Evolutionary conservation across 2,888 invertebrate species (phyloP).

Genomic region (Galeruca laticollis): DNA sequence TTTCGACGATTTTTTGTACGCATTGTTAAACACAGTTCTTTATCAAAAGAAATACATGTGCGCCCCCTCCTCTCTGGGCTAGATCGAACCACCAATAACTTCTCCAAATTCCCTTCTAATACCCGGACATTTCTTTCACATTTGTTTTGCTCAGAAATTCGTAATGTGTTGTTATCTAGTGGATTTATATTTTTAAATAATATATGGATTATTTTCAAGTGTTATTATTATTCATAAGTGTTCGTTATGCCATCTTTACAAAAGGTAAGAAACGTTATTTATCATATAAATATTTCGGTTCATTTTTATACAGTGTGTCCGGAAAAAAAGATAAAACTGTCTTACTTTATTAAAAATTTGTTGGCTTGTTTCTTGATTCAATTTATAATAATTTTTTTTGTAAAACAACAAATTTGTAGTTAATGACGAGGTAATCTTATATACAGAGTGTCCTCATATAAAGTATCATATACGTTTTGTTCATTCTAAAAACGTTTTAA

Average conservation of each 20-base stretch:
- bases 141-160: conserved; percentile 25
- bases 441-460: no score
- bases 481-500: no score
- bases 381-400: no score
- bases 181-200: conserved; percentile 34
- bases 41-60: conserved; percentile 23
- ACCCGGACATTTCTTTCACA: background rate
- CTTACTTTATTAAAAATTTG: no score
- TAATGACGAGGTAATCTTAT: no score
- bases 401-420: no score
- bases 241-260: conserved; percentile 48
- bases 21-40: conserved; percentile 22
- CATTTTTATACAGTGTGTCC: background rate
- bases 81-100: conserved; percentile 28
- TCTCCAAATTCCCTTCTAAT: conserved; percentile 3
- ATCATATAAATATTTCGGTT: no score
- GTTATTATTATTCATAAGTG: conserved; percentile 14
- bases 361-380: no score
- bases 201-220: conserved; percentile 31
- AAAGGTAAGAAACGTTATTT: conserved; percentile 45
- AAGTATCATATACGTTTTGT: no score
- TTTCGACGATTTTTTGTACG: conserved; percentile 20
- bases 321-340: no score
- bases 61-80: conserved; percentile 15
- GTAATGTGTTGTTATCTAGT: conserved; percentile 39